Conservation (phyloP, 2,113 vertebrate species). For the Corythoichthys haematopterus region DNA sequence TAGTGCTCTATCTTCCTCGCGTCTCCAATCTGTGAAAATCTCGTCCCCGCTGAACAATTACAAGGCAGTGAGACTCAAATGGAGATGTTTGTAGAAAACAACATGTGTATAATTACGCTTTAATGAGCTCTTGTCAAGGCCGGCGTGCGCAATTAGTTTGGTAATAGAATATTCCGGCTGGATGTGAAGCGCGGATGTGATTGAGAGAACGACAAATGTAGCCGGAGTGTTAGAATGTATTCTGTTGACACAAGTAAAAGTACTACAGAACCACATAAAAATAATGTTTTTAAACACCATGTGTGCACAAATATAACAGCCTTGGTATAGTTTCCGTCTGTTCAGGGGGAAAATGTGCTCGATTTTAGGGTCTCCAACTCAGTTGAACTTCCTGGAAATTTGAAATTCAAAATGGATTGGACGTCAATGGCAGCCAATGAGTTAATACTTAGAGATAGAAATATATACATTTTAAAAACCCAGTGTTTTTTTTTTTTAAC, state of each 20-base stretch:
- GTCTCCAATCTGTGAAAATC: constrained; percentile 67
- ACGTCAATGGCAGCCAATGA: too few relatives aligned
- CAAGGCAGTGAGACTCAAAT: constrained; percentile 90
- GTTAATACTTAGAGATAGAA: too few relatives aligned
- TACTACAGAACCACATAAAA: constrained; percentile 2
- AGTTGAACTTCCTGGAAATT: background rate
- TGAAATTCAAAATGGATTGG: too few relatives aligned
- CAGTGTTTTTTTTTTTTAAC: too few relatives aligned
- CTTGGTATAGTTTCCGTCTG: background rate
- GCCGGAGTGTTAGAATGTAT: constrained; percentile 40
- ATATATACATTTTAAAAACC: too few relatives aligned
- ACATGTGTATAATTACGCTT: constrained; percentile 99
- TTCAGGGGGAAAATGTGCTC: background rate
- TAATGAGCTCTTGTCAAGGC: constrained; percentile 99
- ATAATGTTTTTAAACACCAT: background rate
- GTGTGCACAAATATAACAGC: constrained; percentile 3
- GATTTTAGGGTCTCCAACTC: background rate
- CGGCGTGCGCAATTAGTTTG: constrained; percentile 99
- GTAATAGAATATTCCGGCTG: constrained; percentile 82
- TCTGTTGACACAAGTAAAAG: constrained; percentile 42
- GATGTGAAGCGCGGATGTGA: constrained; percentile 56
- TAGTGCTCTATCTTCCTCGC: constrained; percentile 42
- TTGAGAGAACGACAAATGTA: constrained; percentile 58
- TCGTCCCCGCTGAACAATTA: constrained; percentile 86
- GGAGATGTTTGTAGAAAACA: constrained; percentile 99